Evolutionary conservation across 2,888 invertebrate species (phyloP), one percentile per base, ranked within the genome.

Genomic region (Pegoplata infirma): DNA sequence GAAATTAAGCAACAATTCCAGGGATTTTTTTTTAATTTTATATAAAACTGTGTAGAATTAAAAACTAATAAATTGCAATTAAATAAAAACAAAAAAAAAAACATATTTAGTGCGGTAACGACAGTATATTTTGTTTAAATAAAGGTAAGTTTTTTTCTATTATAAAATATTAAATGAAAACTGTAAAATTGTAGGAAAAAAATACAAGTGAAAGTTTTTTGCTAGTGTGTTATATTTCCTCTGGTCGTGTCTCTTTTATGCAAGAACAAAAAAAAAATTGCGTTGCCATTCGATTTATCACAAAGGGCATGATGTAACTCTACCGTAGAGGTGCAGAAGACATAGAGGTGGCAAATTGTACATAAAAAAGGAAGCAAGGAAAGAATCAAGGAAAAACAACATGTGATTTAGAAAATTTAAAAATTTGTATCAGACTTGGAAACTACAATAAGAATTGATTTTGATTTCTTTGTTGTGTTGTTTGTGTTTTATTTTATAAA

Each of bases 1-100:
- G 28, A 68, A 67, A 72, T 53, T 68, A 80, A 73, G 64, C n/a
- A 63, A 64, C 80, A 67, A 67, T 61, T 58, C 46, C 67, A 68
- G 58, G 28, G 44, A 56, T 47, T n/a, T 5, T 21, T 32, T 63
- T 21, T 47, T 19, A 47, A 25, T 28, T 49, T 56, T 32, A 16
- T 63, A 51, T 5, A 61, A 61, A 64, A 44, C 21, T 40, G 32
- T 63, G 46, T 25, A 23, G 16, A 61, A 23, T n/a, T 16, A 28
- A 59, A 59, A 19, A 32, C 19, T 36, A n/a, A n/a, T n/a, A 5
- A 49, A 36, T 17, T 40, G 23, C 16, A n/a, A 36, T 2, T 6
- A 53, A 7, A 61, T 19, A 58, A 21, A 14, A 21, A 19, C 4
- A 8, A 5, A 23, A 14, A 5, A 21, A 5, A 6, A 5, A 5